phyloP scores from a whole-genome alignment of 1,140 invertebrate genomes.

The Arion vulgaris region DNA sequence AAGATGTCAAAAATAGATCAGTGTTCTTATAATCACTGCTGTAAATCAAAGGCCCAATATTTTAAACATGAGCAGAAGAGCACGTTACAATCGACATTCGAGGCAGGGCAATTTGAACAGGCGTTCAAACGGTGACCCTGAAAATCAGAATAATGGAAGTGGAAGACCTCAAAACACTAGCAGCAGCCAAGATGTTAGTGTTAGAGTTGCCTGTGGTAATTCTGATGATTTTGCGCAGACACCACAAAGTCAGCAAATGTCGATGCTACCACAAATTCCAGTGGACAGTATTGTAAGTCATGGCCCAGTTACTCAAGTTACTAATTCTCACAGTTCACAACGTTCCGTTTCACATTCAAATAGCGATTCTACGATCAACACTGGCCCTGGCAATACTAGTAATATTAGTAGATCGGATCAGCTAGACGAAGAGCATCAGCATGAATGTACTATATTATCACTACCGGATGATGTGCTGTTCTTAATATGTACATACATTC shows the following conservation, averaged over 20 bases:
- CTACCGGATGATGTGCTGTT: slow-evolving; percentile 61
- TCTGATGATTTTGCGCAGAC: no score
- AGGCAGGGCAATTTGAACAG: not conserved
- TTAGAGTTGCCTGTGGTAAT: no score
- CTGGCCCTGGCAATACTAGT: no score
- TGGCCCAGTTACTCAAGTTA: no score
- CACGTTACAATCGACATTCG: not conserved
- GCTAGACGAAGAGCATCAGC: no score
- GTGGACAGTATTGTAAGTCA: no score
- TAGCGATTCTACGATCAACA: no score
- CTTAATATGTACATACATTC: slow-evolving; percentile 53
- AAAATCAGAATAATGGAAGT: not conserved
- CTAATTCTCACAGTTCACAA: no score
- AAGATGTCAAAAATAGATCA: not conserved
- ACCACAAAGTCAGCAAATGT: no score
- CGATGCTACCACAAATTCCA: no score
- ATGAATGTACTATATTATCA: slow-evolving; percentile 19
- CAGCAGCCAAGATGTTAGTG: not conserved
- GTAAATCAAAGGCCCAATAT: not conserved
- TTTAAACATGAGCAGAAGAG: not conserved
- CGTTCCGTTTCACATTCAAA: no score
- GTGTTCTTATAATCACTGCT: not conserved
- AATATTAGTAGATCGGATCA: no score
- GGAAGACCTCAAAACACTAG: not conserved
- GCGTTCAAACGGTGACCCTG: not conserved